Conservation (phyloP, 2,113 vertebrate genomes). For the Amphiprion percula region DNA sequence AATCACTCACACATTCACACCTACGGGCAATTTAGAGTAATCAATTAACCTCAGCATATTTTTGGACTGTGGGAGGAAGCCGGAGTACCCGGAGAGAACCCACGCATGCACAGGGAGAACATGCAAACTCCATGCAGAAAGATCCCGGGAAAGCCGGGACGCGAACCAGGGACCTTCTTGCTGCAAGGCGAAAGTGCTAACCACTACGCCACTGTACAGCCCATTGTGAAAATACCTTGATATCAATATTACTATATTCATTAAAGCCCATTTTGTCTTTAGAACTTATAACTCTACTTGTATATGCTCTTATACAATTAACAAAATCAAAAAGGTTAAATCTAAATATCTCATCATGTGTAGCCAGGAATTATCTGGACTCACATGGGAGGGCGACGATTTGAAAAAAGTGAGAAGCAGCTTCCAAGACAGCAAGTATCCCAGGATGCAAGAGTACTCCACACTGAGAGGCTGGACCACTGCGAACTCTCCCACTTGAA, state of each 20-base stretch:
- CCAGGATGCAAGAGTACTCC: conserved; percentile 93
- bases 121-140: too few species aligned
- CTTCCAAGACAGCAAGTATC: conserved; percentile 96
- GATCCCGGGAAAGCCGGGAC: too few species aligned
- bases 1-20: too few species aligned
- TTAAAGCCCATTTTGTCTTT: not conserved
- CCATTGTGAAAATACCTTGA: not conserved
- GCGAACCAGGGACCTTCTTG: too few species aligned
- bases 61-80: too few species aligned
- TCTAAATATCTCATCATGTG: not conserved
- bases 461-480: conserved; percentile 91
- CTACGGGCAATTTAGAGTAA: too few species aligned
- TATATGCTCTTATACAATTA: not conserved
- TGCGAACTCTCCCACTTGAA: conserved; percentile 94
- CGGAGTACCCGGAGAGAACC: too few species aligned
- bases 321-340: not conserved
- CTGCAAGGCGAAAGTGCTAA: too few species aligned
- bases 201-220: too few species aligned
- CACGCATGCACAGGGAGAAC: too few species aligned
- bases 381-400: conserved; percentile 94
- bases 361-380: not conserved
- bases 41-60: too few species aligned
- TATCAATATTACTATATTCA: not conserved
- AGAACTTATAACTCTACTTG: not conserved
- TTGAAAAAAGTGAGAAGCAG: conserved; percentile 94